Base-by-base conservation (phyloP, 2,797 vertebrate species). In the Alosa sapidissima region DNA sequence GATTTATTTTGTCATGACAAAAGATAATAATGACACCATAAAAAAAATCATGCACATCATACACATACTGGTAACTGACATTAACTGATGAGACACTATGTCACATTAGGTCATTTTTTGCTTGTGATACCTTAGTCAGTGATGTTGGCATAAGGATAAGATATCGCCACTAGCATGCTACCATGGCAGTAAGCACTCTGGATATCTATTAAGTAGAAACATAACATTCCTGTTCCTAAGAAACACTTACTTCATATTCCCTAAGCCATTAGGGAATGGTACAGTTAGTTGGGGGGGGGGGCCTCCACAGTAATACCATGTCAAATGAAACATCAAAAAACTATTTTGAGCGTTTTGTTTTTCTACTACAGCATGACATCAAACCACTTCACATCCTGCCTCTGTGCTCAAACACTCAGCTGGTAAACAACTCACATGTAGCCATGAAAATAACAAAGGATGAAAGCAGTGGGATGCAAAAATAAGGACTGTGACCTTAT, bases 341-440 rank as follows among this genome's bases (percentile, higher is more conserved):
- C 68, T 45, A 45, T 78, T 78, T 78, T 78, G 72, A 45, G 72
- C 36, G 6, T 45, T 78, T 41, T 47, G 36, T 78, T 78, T 78
- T 47, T 78, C 36, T 60, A 60, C 58, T 78, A 45, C 72, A 21
- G 16, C 16, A 45, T 78, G 72, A 78, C 72, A 78, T 78, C 72
- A 78, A 78, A 78, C 72, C 72, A 78, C 72, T 47, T 78, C 72
- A 78, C 72, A 78, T 78, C 19, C 65, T 78, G 72, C 41, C 72
- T 78, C 72, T n/a, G 28, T 78, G 24, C 28, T 36, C 10, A 84
- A 33, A 51, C 16, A 5, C 75, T 78, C 45, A 52, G 48, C 28
- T 28, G 51, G 24, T 72, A 47, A 84, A 78, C 72, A 78, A 72
- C 62, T 49, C 45, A 51, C n/a, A 84, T 72, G 48, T 36, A 52